Conservation (phyloP, 2,888 invertebrate species). For the Nowickia ferox region DNA sequence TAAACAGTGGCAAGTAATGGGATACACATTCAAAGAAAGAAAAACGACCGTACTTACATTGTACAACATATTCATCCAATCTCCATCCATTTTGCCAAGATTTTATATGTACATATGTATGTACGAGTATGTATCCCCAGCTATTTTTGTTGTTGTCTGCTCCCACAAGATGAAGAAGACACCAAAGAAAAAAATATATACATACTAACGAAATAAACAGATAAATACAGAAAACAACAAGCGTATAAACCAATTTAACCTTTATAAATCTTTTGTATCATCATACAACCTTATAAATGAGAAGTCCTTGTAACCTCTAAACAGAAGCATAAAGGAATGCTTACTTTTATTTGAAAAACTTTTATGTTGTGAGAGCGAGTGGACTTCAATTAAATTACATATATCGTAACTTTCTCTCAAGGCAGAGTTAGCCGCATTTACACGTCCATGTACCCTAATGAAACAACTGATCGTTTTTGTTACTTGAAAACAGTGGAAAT, state of each 20-base stretch:
- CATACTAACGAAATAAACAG: constrained; percentile 40
- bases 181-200: not conserved
- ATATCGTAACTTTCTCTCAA: too few relatives aligned
- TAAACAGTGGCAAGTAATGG: constrained; percentile 54
- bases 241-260: constrained; percentile 61
- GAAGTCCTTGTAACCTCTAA: constrained; percentile 39
- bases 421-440: too few relatives aligned
- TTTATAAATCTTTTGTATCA: constrained; percentile 47
- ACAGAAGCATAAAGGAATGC: constrained; percentile 19
- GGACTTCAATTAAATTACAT: too few relatives aligned
- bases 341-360: not conserved
- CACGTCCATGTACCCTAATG: too few relatives aligned
- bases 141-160: constrained; percentile 14
- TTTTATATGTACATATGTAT: not conserved
- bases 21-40: constrained; percentile 36
- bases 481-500: too few relatives aligned
- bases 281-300: constrained; percentile 31
- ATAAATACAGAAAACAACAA: constrained; percentile 30
- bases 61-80: constrained; percentile 2
- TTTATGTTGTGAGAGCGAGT: too few relatives aligned
- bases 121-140: not conserved
- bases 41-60: not conserved
- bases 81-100: not conserved
- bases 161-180: constrained; percentile 34
- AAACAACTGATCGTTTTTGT: too few relatives aligned